These are phyloP conservation scores for Chaetops frenatus DNA, from an alignment of 2,113 vertebrate genomes.

Conservation along the genomic window DNA sequence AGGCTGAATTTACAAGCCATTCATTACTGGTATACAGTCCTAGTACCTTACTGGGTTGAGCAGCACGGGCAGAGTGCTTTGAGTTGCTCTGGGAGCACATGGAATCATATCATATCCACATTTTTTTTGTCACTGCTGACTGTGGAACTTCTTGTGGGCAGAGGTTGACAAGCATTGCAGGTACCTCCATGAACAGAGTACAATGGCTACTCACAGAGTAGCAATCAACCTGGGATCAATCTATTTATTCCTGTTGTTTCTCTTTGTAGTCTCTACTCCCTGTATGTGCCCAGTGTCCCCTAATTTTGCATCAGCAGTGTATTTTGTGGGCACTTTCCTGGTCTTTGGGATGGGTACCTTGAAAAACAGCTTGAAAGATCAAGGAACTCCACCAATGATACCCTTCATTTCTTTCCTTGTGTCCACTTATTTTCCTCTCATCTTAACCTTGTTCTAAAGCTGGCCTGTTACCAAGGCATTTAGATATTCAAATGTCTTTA, in stretches of 20 bases:
- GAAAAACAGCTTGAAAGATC: not conserved
- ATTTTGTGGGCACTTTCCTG: not conserved
- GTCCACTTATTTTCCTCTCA: not conserved
- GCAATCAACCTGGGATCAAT: not conserved
- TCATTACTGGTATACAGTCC: not conserved
- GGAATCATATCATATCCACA: not conserved
- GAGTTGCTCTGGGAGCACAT: not conserved
- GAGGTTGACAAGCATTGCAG: not conserved
- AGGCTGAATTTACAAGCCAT: not conserved
- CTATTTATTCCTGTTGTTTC: not conserved
- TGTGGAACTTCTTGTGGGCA: rapidly evolving
- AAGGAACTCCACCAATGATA: not conserved
- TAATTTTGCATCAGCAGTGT: not conserved
- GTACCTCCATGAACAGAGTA: not conserved
- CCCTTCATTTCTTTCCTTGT: not conserved
- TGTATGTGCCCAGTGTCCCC: not conserved
- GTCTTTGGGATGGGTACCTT: not conserved
- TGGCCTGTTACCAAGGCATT: not conserved
- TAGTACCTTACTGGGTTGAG: not conserved
- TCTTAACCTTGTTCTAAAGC: not conserved
- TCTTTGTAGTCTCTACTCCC: not conserved
- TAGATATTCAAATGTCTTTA: not conserved
- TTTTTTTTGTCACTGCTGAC: not conserved
- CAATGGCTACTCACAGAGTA: rapidly evolving
- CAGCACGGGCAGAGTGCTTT: not conserved